Evolutionary conservation across 2,797 vertebrate species (phyloP), one percentile per base, ranked within the genome.

Genomic region (Buceros bicornis): DNA sequence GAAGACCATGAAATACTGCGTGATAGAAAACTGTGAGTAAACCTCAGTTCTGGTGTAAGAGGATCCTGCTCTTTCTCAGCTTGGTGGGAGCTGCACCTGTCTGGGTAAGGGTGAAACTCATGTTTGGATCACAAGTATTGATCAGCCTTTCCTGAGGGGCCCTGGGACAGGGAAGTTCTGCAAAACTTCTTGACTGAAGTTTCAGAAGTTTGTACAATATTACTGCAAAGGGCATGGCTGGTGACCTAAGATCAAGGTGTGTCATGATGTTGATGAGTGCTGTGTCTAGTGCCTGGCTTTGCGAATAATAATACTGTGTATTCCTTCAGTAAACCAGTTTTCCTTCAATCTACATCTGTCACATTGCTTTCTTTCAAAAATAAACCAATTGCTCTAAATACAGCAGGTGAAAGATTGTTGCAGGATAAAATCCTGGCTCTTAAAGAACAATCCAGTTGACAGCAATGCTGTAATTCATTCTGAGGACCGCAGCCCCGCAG

Each of bases 81-180:
- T 64, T 83, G 21, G 20, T 73, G 70, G 64, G 56, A 82, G 51
- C n/a, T 82, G 86, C 94, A 94, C 94, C 86, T 95, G 94, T 90
- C 83, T 78, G 57, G 64, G 31, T 56, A 81, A 60, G 79, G 65
- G 54, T 79, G 60, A 45, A 77, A 85, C 65, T 29, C 6, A 2
- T 64, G 33, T 82, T 70, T 77, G 73, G 61, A 54, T 45, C 15
- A 29, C 16, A 54, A 2, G 8, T 82, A 87, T 70, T 0, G 0
- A 25, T 92, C 80, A 82, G 17, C 24, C 50, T 87, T 90, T 95
- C 67, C 33, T 4, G 3, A 85, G 20, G 11, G 66, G 7, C 21
- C 33, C 65, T 47, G 29, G 29, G 54, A 40, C 43, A 16, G n/a
- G 24, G 50, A 40, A 20, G 51, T 79, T 76, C 31, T 82, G 56